Percentiles rank a stretch among this genome's conserved stretches.
These are phyloP conservation scores for Pammene aurita DNA, from an alignment of 2,888 invertebrate species.

Conservation along the genomic window DNA sequence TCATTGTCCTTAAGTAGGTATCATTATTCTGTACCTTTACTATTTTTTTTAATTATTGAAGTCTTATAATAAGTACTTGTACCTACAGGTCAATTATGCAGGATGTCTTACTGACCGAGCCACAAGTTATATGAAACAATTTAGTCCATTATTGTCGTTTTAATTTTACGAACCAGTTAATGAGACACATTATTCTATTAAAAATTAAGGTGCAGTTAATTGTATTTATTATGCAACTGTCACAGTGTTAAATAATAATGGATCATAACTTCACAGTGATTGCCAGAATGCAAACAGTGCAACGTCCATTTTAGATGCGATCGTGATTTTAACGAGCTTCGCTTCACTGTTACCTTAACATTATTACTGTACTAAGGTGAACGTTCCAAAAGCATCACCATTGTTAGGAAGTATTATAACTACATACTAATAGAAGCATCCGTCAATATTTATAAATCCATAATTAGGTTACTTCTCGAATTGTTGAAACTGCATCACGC, in stretches of 20 bases:
- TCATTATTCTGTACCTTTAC: too few relatives aligned
- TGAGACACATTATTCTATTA: too few relatives aligned
- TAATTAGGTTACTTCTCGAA: too few relatives aligned
- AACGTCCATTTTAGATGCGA: conserved; percentile 33
- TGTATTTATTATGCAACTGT: conserved; percentile 18
- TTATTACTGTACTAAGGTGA: conserved; percentile 11
- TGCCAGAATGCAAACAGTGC: conserved; percentile 34
- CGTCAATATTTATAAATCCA: background rate
- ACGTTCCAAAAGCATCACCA: background rate
- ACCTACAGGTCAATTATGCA: too few relatives aligned
- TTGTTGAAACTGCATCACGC: too few relatives aligned
- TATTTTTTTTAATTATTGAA: too few relatives aligned
- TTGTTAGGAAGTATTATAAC: background rate
- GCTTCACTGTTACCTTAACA: conserved; percentile 25
- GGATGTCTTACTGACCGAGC: too few relatives aligned
- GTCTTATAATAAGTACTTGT: too few relatives aligned
- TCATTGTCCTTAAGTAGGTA: too few relatives aligned
- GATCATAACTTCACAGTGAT: conserved; percentile 33
- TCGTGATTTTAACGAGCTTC: conserved; percentile 34
- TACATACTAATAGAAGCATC: background rate
- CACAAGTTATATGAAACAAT: too few relatives aligned
- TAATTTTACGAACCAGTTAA: too few relatives aligned
- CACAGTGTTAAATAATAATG: conserved; percentile 31
- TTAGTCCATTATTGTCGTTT: too few relatives aligned
- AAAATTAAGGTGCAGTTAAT: background rate